phyloP scores from a whole-genome alignment of 2,797 vertebrate genomes.

The Lithobates sylvaticus region DNA sequence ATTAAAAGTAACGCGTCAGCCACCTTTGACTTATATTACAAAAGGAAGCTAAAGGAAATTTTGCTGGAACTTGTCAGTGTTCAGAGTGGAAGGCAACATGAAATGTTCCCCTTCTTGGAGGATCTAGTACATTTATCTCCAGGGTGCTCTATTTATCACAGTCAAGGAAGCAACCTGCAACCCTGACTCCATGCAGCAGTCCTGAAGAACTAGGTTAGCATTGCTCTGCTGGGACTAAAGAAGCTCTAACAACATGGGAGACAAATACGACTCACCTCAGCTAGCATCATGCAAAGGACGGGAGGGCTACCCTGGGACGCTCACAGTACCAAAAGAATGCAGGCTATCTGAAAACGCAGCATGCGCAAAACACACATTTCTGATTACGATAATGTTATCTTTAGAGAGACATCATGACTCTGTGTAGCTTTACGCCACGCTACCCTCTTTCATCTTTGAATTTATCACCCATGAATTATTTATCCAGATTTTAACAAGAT shows the following conservation, averaged over 20 bases:
- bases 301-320: not conserved
- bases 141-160: constrained; percentile 23
- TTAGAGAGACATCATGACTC: not conserved
- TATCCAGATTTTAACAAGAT: constrained; percentile 41
- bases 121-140: constrained; percentile 3
- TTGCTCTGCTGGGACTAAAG: constrained; percentile 15
- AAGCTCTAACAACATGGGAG: not conserved
- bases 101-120: constrained; percentile 3
- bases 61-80: not conserved
- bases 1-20: not conserved
- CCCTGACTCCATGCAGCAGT: not conserved
- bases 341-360: not conserved
- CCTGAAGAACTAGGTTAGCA: constrained; percentile 35
- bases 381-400: not conserved
- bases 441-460: constrained; percentile 23
- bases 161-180: constrained; percentile 12
- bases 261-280: constrained; percentile 20
- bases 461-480: constrained; percentile 49
- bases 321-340: not conserved
- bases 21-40: not conserved
- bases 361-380: not conserved
- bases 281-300: constrained; percentile 1
- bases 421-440: constrained; percentile 1
- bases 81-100: not conserved
- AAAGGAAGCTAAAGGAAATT: not conserved